Conservation (phyloP, 1,140 invertebrate species). For the Hyphantria cunea region DNA sequence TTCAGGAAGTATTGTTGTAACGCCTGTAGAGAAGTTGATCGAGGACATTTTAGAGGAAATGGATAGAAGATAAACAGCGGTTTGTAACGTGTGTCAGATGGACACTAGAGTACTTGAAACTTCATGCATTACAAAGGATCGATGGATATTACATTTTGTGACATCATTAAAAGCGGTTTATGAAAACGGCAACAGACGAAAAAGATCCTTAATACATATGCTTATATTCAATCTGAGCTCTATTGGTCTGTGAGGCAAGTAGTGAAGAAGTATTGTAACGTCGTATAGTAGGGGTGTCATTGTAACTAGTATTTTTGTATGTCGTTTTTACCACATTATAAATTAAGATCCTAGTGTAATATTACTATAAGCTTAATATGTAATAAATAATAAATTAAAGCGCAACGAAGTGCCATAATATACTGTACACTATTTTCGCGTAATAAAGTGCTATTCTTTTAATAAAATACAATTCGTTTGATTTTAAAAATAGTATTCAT, state of each 20-base stretch:
- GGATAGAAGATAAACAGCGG: background rate
- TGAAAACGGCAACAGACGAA: background rate
- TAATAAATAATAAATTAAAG: slow-evolving; percentile 32
- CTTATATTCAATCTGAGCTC: background rate
- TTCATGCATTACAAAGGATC: background rate
- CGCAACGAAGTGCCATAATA: slow-evolving; percentile 69
- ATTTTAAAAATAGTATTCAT: no score
- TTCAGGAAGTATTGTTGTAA: slow-evolving; percentile 83
- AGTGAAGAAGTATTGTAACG: background rate
- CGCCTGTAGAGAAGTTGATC: slow-evolving; percentile 63
- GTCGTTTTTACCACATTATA: slow-evolving; percentile 47
- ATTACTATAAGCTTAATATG: slow-evolving; percentile 7
- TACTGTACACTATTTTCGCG: slow-evolving; percentile 56
- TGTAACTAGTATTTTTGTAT: slow-evolving; percentile 47
- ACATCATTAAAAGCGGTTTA: background rate
- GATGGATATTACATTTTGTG: background rate
- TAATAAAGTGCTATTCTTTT: slow-evolving; percentile 54
- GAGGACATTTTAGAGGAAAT: slow-evolving; percentile 6
- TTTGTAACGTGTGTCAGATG: background rate
- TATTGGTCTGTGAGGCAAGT: no score
- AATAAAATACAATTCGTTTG: background rate
- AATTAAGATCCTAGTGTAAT: slow-evolving; percentile 39
- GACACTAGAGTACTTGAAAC: background rate
- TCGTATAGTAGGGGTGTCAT: slow-evolving; percentile 4
- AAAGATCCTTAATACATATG: background rate